Evolutionary conservation across 2,113 vertebrate genomes (phyloP).

Genomic region (Oncorhynchus nerka): DNA sequence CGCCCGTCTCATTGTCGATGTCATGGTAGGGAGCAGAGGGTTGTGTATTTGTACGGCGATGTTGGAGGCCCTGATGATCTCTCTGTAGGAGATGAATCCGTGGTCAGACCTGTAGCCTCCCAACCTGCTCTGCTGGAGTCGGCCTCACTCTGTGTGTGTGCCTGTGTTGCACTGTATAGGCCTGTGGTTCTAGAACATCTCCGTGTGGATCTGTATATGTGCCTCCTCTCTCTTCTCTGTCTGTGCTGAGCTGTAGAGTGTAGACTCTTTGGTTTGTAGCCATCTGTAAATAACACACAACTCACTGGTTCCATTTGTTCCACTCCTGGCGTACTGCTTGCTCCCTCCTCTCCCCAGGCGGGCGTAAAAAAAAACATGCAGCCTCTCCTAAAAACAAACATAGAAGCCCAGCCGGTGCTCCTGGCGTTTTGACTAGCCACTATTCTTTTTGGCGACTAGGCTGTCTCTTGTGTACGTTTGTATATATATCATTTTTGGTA

Average conservation of each 20-base stretch:
- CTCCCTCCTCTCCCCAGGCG: constrained; percentile 29
- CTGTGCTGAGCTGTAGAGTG: constrained; percentile 13
- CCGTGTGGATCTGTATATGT: constrained; percentile 6
- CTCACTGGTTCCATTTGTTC: background rate
- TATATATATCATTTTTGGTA: no score
- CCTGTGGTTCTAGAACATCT: background rate
- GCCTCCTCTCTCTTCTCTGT: constrained; percentile 40
- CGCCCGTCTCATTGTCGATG: constrained; percentile 12
- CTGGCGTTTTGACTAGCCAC: constrained; percentile 53
- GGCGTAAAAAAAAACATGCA: background rate
- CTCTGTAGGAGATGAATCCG: constrained; percentile 72
- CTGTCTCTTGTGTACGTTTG: no score
- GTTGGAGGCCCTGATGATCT: constrained; percentile 69
- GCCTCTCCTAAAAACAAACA: constrained; percentile 49
- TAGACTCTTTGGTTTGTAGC: constrained; percentile 6
- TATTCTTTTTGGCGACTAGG: constrained; percentile 37
- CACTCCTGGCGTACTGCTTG: background rate
- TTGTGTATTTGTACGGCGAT: constrained; percentile 65
- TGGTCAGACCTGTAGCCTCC: constrained; percentile 64
- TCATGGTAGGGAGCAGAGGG: constrained; percentile 51
- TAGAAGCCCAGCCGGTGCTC: constrained; percentile 33
- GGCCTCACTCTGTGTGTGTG: constrained; percentile 38
- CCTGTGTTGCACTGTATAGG: no score
- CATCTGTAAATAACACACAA: constrained; percentile 36
- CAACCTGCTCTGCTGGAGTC: constrained; percentile 55